Percentiles rank a stretch among this genome's conserved stretches.
Evolutionary conservation across 2,113 vertebrate genomes (phyloP).

Genomic region (Microcebus griseorufus): DNA sequence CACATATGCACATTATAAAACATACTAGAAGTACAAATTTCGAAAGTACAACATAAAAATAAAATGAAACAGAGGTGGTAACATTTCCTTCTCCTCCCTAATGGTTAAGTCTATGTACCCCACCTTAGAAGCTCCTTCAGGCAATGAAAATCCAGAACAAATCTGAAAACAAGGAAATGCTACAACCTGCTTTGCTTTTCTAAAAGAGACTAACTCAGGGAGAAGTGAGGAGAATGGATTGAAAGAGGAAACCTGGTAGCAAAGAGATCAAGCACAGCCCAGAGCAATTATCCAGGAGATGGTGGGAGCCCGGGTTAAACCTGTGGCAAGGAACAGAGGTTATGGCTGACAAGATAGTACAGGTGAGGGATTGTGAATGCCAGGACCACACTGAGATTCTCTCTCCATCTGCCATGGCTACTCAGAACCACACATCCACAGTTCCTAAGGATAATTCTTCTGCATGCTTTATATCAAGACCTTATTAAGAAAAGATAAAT

Average conservation of each 20-base stretch:
- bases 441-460: not conserved
- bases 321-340: not conserved
- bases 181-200: not conserved
- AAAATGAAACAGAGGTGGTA: not conserved
- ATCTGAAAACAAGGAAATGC: not conserved
- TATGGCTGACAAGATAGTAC: fast-evolving
- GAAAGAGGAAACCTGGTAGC: not conserved
- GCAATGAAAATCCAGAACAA: not conserved
- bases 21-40: not conserved
- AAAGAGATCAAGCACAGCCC: too few species aligned
- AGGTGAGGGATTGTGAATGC: not conserved
- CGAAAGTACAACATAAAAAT: not conserved
- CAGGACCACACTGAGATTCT: fast-evolving
- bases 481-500: not conserved
- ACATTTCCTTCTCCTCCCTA: not conserved
- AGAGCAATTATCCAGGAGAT: not conserved
- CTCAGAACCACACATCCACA: not conserved
- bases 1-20: not conserved
- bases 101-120: not conserved
- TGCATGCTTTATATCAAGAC: not conserved
- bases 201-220: not conserved
- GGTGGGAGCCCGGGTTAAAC: not conserved
- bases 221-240: not conserved
- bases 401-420: not conserved
- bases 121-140: not conserved